Percentiles rank a stretch among this genome's conserved stretches.
phyloP scores from a whole-genome alignment of 2,797 vertebrate species.

The Hoplostethus mediterraneus region DNA sequence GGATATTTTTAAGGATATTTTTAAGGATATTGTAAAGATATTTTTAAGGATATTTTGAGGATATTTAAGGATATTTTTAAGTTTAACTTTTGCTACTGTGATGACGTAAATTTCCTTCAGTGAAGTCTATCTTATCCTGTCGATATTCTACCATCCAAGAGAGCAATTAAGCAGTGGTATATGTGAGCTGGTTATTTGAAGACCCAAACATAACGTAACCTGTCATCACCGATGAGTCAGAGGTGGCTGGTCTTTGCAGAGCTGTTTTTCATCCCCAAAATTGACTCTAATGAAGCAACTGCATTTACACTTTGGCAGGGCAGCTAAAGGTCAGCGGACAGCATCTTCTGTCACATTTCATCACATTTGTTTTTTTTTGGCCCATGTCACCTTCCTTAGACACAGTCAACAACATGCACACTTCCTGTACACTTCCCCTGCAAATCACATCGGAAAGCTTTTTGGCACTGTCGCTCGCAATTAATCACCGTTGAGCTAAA shows the following conservation, averaged over 20 bases:
- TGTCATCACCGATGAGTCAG: conserved; percentile 30
- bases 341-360: conserved; percentile 58
- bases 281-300: conserved; percentile 26
- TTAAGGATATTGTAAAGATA: too few species aligned
- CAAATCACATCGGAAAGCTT: conserved; percentile 66
- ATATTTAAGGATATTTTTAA: too few species aligned
- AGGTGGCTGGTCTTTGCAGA: conserved; percentile 31
- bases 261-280: conserved; percentile 8
- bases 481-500: conserved; percentile 71
- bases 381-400: conserved; percentile 14
- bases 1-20: too few species aligned
- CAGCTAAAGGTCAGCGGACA: conserved; percentile 56
- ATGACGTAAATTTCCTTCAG: not conserved
- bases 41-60: too few species aligned
- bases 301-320: conserved; percentile 37
- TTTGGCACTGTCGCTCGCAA: conserved; percentile 66
- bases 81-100: not conserved
- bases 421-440: conserved; percentile 66
- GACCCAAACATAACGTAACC: not conserved
- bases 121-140: not conserved
- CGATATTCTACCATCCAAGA: not conserved
- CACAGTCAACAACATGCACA: conserved; percentile 29
- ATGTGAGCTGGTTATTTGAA: not conserved
- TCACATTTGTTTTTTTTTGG: conserved; percentile 33
- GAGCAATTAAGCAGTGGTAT: not conserved